Percentiles rank a stretch among this genome's conserved stretches.
phyloP scores from a whole-genome alignment of 2,113 vertebrate species.

The Paraplagusia blochii region DNA sequence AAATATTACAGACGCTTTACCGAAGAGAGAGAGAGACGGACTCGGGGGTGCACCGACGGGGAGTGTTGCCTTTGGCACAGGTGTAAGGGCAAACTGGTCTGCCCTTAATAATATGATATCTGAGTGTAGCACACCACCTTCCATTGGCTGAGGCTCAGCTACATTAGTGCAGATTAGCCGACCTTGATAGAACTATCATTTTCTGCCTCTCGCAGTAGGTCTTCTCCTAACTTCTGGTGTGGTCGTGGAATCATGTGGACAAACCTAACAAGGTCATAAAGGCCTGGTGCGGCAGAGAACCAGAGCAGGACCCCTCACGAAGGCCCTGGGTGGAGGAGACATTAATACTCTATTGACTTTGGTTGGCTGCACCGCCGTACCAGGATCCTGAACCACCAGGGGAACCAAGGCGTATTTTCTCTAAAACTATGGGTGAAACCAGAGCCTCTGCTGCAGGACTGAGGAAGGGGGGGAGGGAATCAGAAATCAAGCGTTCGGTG shows the following conservation, averaged over 20 bases:
- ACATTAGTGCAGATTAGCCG: slow-evolving; percentile 56
- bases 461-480: slow-evolving; percentile 4
- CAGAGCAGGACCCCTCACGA: slow-evolving; percentile 20
- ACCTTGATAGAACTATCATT: slow-evolving; percentile 33
- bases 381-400: slow-evolving; percentile 40
- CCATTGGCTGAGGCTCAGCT: slow-evolving; percentile 44
- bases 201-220: slow-evolving; percentile 18
- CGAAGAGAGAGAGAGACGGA: slow-evolving; percentile 18
- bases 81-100: slow-evolving; percentile 17
- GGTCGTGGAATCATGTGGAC: slow-evolving; percentile 16
- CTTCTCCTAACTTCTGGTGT: slow-evolving; percentile 29
- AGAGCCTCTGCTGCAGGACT: slow-evolving; percentile 16
- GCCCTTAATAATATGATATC: slow-evolving; percentile 46
- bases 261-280: slow-evolving; percentile 11
- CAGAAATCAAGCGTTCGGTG: slow-evolving; percentile 16
- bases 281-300: slow-evolving; percentile 31
- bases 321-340: slow-evolving; percentile 36
- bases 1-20: slow-evolving; percentile 37
- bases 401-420: slow-evolving; percentile 44
- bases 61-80: slow-evolving; percentile 52
- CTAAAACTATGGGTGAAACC: slow-evolving; percentile 50
- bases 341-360: slow-evolving; percentile 62
- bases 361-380: slow-evolving; percentile 35
- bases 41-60: slow-evolving; percentile 25
- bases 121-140: slow-evolving; percentile 21